A percentile compares a stretch with the other conserved stretches of the same genome.
phyloP scores from a whole-genome alignment of 2,113 vertebrate species.

The Ranitomeya imitator region DNA sequence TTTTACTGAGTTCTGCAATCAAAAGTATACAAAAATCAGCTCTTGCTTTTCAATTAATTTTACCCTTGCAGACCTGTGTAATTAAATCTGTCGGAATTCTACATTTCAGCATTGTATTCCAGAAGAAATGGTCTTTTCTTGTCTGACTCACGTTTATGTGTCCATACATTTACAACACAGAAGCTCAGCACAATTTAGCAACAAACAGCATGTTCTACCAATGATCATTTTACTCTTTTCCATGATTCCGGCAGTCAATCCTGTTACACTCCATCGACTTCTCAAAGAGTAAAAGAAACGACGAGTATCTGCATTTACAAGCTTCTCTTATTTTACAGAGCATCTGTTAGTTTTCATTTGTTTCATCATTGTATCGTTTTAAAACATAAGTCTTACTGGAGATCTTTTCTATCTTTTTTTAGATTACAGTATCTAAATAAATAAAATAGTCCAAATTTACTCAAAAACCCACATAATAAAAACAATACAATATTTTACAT shows the following conservation, averaged over 20 bases:
- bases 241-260: slow-evolving; percentile 2
- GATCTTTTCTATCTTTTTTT: neutral
- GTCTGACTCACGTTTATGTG: neutral
- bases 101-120: neutral
- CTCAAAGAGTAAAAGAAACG: neutral
- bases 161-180: neutral
- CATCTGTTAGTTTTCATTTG: neutral
- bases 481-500: neutral
- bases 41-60: no score
- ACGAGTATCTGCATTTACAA: neutral
- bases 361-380: neutral
- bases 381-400: neutral
- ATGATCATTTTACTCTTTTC: neutral
- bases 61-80: no score
- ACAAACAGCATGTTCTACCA: neutral
- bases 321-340: neutral
- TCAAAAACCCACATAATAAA: neutral
- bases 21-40: no score
- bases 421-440: neutral
- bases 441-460: neutral
- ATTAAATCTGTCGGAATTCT: neutral
- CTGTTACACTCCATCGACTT: slow-evolving; percentile 2
- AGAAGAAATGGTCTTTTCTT: neutral
- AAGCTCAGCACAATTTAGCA: neutral
- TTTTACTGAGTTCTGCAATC: no score